A percentile compares a stretch with the other conserved stretches of the same genome.
Evolutionary conservation across 1,140 invertebrate species (phyloP).

Genomic region (Platyscapa corneri): DNA sequence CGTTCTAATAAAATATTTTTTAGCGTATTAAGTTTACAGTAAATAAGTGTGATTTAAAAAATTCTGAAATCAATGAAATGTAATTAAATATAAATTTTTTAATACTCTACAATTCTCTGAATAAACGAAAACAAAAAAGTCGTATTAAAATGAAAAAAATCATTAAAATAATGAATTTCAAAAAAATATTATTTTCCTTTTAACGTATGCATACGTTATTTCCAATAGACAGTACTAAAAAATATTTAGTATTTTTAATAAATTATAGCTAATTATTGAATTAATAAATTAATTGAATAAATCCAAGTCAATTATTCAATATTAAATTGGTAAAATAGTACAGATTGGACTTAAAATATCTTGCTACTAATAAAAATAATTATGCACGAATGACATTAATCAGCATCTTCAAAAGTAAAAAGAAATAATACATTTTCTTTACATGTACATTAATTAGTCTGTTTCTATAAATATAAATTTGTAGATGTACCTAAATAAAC

Average conservation of each 20-base stretch:
- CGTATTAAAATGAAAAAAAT: neutral
- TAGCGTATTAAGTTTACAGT: too few relatives aligned
- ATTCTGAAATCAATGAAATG: too few relatives aligned
- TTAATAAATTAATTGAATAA: neutral
- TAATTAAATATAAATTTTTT: too few relatives aligned
- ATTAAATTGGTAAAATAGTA: neutral
- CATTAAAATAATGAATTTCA: neutral
- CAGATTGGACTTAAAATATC: neutral
- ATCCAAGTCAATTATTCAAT: neutral
- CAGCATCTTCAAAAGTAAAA: constrained; percentile 21
- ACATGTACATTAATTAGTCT: constrained; percentile 37
- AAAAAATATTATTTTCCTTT: neutral
- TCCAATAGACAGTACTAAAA: neutral
- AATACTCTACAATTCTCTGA: too few relatives aligned
- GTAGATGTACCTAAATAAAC: constrained; percentile 30
- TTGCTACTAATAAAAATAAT: neutral
- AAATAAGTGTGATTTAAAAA: too few relatives aligned
- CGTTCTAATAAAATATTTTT: neutral
- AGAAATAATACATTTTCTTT: constrained; percentile 33
- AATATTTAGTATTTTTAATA: neutral
- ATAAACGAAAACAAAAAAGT: too few relatives aligned
- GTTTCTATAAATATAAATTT: constrained; percentile 39
- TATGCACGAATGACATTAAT: neutral
- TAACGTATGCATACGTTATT: neutral
- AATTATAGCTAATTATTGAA: neutral